These are phyloP conservation scores for Laticauda colubrina DNA, from an alignment of 2,113 vertebrate genomes.

Conservation along the genomic window DNA sequence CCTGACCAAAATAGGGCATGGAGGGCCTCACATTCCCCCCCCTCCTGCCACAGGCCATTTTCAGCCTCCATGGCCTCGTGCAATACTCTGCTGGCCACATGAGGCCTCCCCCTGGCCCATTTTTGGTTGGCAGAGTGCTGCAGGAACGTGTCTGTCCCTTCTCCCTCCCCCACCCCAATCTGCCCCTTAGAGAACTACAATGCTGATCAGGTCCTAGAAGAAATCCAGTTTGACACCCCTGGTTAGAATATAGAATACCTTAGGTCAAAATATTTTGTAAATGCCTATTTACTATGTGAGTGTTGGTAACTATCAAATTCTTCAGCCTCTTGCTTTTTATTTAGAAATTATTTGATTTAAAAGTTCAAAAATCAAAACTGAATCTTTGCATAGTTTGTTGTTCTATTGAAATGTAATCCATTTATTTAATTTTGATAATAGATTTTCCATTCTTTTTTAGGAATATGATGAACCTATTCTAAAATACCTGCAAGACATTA, in stretches of 20 bases:
- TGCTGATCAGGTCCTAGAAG: too few relatives aligned
- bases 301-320: background rate
- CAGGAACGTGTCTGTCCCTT: too few relatives aligned
- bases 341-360: background rate
- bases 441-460: slow-evolving; percentile 58
- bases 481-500: slow-evolving; percentile 94
- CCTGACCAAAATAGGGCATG: too few relatives aligned
- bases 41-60: too few relatives aligned
- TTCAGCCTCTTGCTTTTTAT: background rate
- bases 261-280: background rate
- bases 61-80: too few relatives aligned
- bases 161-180: too few relatives aligned
- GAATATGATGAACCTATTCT: slow-evolving; percentile 96
- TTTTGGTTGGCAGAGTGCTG: too few relatives aligned
- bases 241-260: background rate
- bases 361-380: background rate
- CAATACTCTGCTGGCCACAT: too few relatives aligned
- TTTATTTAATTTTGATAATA: background rate
- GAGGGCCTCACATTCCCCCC: too few relatives aligned
- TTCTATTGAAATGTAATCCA: background rate
- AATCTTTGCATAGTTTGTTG: background rate
- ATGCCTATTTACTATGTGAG: background rate
- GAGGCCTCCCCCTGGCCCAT: too few relatives aligned
- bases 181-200: too few relatives aligned
- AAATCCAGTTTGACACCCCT: too few relatives aligned